Percentiles rank a stretch among this genome's conserved stretches.
phyloP scores from a whole-genome alignment of 2,113 vertebrate species.

The Catagonus wagneri region DNA sequence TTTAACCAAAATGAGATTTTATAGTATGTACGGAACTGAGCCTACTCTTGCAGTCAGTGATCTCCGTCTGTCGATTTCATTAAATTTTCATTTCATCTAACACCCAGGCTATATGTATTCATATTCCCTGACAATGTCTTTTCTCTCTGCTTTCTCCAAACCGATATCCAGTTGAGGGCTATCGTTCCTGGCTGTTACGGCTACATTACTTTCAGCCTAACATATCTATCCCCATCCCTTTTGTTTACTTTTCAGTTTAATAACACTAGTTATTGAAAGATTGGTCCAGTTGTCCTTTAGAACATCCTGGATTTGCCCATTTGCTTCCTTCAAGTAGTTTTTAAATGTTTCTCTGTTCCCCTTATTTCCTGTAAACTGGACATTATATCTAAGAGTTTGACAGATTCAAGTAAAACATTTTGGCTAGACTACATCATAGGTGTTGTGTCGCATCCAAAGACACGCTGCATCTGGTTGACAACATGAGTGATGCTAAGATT shows the following conservation, averaged over 20 bases:
- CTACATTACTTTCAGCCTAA: not conserved
- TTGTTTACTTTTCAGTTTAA: slow-evolving; percentile 43
- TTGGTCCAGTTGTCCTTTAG: not conserved
- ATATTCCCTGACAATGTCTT: not conserved
- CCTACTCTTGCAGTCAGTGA: not conserved
- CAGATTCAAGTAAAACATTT: not conserved
- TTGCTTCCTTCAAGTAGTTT: not conserved
- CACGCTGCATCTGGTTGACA: not conserved
- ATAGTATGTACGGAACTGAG: not conserved
- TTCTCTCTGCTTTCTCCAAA: slow-evolving; percentile 18
- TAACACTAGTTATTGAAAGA: not conserved
- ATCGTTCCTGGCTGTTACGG: not conserved
- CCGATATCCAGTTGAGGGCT: not conserved
- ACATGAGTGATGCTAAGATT: not conserved
- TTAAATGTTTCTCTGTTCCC: not conserved
- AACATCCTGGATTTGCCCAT: not conserved
- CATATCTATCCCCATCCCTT: not conserved
- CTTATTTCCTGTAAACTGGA: not conserved
- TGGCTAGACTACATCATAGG: not conserved
- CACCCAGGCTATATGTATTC: not conserved
- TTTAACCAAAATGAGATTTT: slow-evolving; percentile 47
- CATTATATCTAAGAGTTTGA: not conserved
- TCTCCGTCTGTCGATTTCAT: not conserved
- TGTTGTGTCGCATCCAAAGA: not conserved
- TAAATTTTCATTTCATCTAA: not conserved